Percentiles rank a stretch among this genome's conserved stretches.
Evolutionary conservation across 2,888 invertebrate genomes (phyloP).

Genomic region (Drosophila mimetica): DNA sequence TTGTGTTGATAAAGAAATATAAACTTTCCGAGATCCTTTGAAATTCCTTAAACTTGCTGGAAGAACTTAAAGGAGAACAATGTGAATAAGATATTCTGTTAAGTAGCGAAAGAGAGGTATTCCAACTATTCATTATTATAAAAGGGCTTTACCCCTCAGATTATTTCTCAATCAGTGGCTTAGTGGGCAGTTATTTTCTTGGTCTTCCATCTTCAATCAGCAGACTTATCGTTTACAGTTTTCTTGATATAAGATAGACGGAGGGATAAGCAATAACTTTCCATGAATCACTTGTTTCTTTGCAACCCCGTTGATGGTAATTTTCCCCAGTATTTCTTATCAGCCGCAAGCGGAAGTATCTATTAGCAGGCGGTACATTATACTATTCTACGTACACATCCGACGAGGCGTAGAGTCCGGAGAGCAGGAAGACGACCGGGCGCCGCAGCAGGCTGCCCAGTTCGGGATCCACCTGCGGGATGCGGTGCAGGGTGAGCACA

Average conservation of each 20-base stretch:
- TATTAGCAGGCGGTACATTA: background rate
- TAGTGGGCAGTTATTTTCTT: too few species aligned
- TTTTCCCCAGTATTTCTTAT: background rate
- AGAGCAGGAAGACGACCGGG: slow-evolving; percentile 81
- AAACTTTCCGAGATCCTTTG: too few species aligned
- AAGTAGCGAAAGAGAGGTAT: too few species aligned
- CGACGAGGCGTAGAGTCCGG: slow-evolving; percentile 83
- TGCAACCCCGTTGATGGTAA: background rate
- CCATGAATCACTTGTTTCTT: background rate
- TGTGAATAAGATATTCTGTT: too few species aligned
- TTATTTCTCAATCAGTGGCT: too few species aligned
- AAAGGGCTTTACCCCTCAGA: too few species aligned
- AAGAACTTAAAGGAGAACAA: too few species aligned
- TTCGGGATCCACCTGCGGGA: slow-evolving; percentile 73
- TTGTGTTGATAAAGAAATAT: too few species aligned
- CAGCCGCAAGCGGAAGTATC: slow-evolving; percentile 21
- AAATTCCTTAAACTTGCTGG: too few species aligned
- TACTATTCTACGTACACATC: slow-evolving; percentile 69
- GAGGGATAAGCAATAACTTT: background rate
- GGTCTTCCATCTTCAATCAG: too few species aligned
- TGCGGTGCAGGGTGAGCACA: slow-evolving; percentile 81
- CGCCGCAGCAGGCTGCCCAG: slow-evolving; percentile 64
- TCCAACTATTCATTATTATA: too few species aligned
- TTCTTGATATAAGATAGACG: background rate
- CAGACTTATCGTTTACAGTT: too few species aligned